Base-by-base conservation (phyloP, 2,113 vertebrate genomes). In the Nibea albiflora region DNA sequence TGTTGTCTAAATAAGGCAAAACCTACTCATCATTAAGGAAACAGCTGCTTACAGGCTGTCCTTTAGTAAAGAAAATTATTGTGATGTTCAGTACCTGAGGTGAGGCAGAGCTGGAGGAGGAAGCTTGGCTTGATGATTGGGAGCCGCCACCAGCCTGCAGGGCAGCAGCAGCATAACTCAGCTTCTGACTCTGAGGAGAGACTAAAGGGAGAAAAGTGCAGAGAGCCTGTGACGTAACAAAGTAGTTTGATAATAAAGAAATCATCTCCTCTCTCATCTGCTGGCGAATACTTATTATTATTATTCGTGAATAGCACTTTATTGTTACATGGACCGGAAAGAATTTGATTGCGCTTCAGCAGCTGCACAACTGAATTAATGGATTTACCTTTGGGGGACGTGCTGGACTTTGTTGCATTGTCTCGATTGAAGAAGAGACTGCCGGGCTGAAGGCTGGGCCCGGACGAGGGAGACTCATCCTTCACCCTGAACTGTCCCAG, bases 401-500 rank as follows among this genome's bases (percentile, higher is more conserved):
- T 46, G 63, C 74, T 91, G 5, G 93, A 39, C 83, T 96, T 97
- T 76, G 87, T 87, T 39, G 92, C 60, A n/a, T 42, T 89, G 12
- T 95, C 95, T 0, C 97, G 92, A 77, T 28, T 96, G 85, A 97
- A 96, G 89, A 98, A 98, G 39, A 98, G 94, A 28, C 96, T 96
- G 9, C 97, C 97, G 0, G 97, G 97, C 19, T 94, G 95, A 60
- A 97, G 87, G 57, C 91, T 95, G 61, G 84, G 76, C 16, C 84
- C 87, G 0, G 93, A 62, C 0, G 90, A 86, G 12, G 92, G 92
- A 3, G 96, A 93, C 52, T 97, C 96, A 0, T 98, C 97, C 76
- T 97, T 98, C 73, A 98, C 92, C 11, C 90, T 94, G 87, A 98
- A 98, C 91, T 97, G 96, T 49, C 97, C 97, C 24, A 98, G 92